Evolutionary conservation across 2,888 invertebrate species (phyloP).

Genomic region (Prosopocoilus inquinatus): DNA sequence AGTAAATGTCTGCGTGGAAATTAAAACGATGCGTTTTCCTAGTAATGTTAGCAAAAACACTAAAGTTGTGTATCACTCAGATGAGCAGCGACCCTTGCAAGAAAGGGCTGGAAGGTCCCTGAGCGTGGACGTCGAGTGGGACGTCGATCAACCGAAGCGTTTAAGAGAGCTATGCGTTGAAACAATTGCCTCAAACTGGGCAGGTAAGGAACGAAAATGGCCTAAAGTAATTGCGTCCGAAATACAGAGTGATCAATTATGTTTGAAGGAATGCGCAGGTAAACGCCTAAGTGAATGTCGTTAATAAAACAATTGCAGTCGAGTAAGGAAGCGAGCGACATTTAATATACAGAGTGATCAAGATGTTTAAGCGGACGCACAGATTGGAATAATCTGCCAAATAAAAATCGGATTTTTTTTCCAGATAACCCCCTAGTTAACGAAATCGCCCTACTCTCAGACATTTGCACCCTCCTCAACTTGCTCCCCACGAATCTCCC

Average conservation of each 20-base stretch:
- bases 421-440: slow-evolving; percentile 37
- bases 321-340: too few relatives aligned
- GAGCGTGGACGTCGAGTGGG: slow-evolving; percentile 34
- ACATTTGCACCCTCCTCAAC: slow-evolving; percentile 37
- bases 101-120: slow-evolving; percentile 19
- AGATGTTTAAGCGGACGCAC: too few relatives aligned
- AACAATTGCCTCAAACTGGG: slow-evolving; percentile 36
- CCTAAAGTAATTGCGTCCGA: neutral
- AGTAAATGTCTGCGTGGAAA: neutral
- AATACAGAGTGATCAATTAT: too few relatives aligned
- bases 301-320: too few relatives aligned
- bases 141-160: slow-evolving; percentile 28
- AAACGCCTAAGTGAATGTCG: too few relatives aligned
- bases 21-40: slow-evolving; percentile 34
- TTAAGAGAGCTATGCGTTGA: slow-evolving; percentile 36
- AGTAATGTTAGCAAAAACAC: slow-evolving; percentile 35
- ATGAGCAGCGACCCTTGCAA: slow-evolving; percentile 14
- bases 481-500: slow-evolving; percentile 39
- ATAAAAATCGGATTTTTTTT: slow-evolving; percentile 16
- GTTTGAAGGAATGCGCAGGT: too few relatives aligned
- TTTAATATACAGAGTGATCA: too few relatives aligned
- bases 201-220: slow-evolving; percentile 25
- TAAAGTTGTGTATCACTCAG: slow-evolving; percentile 30
- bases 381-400: neutral
- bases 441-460: slow-evolving; percentile 35